Percentiles rank a stretch among this genome's conserved stretches.
Evolutionary conservation across 2,113 vertebrate species (phyloP).

Genomic region (Athene cunicularia): DNA sequence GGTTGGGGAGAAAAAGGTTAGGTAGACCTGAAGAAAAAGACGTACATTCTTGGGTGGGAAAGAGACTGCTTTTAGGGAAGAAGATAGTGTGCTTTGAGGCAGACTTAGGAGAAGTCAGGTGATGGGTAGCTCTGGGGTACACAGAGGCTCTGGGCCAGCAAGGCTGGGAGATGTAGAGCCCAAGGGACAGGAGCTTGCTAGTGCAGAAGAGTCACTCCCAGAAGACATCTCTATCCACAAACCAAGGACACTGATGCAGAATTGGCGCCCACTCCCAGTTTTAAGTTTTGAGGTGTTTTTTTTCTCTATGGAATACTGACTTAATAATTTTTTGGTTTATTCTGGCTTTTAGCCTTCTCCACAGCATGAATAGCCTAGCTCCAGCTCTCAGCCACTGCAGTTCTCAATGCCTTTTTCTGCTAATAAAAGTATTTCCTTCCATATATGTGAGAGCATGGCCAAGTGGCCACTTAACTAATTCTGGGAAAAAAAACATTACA

Average conservation of each 20-base stretch:
- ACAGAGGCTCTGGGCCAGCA: neutral
- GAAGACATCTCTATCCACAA: neutral
- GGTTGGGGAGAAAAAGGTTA: neutral
- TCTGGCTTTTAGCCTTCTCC: slow-evolving; percentile 15
- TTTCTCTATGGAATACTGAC: neutral
- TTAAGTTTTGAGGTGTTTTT: neutral
- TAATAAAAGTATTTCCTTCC: slow-evolving; percentile 32
- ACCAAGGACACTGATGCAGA: neutral
- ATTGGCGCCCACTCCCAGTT: neutral
- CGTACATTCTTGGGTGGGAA: neutral
- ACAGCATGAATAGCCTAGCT: slow-evolving; percentile 6
- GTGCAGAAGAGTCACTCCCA: neutral
- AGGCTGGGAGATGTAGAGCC: neutral
- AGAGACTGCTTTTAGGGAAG: neutral
- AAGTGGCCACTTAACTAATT: slow-evolving; percentile 29
- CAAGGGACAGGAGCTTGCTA: neutral
- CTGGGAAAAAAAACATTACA: neutral
- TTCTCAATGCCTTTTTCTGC: slow-evolving; percentile 5
- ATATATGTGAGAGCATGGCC: neutral
- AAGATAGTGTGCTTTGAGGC: neutral
- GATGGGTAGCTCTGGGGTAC: neutral
- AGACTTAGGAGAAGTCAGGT: neutral
- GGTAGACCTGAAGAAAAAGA: neutral
- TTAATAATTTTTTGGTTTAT: neutral
- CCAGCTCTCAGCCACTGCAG: neutral